Evolutionary conservation across 1,140 invertebrate genomes (phyloP), one percentile per base, ranked within the genome.

Genomic region (Listronotus oregonensis): DNA sequence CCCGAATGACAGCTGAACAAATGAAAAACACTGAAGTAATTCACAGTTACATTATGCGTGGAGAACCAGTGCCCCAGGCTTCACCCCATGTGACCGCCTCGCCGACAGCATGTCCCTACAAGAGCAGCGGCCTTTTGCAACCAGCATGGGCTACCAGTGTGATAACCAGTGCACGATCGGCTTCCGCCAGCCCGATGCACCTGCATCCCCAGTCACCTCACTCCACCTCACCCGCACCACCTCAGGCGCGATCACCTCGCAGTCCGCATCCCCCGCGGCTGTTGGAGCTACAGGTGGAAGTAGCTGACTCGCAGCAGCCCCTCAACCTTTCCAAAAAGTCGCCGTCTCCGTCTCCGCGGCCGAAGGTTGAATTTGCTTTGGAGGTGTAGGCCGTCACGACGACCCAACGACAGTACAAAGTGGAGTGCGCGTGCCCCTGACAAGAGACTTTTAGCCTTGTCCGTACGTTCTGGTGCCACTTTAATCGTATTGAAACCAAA

Each of bases 271-370:
- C 78, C 75, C 81, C 81, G 57, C 80, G 85, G 64, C 84, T 88
- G 77, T 84, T 93, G 75, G 90, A 92, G 75, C 83, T 93, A 52
- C 90, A 92, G 76, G 90, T 93, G 64, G 90, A 89, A 75, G 89
- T 90, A 63, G 87, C 89, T 56, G 90, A 92, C 75, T 87, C 89
- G 60, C 90, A 89, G 69, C 90, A 93, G 76, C 91, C 92, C 37
- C 81, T 94, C 43, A 94, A 94, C 82, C 84, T 94, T 54, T 94
- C 91, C 72, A 94, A 93, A 81, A 94, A 94, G 79, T 91, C 91
- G 64, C 90, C 91, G 63, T 90, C 90, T 70, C 90, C 91, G 67
- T 87, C 88, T 64, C 87, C 87, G 12, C 80, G 84, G 68, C 85
- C 85, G 34, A 86, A 85, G 69, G 82, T 83, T 0, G 78, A 85